Percentiles rank a stretch among this genome's conserved stretches.
Conservation (phyloP, 2,797 vertebrate species). For the Acrossocheilus fasciatus region DNA sequence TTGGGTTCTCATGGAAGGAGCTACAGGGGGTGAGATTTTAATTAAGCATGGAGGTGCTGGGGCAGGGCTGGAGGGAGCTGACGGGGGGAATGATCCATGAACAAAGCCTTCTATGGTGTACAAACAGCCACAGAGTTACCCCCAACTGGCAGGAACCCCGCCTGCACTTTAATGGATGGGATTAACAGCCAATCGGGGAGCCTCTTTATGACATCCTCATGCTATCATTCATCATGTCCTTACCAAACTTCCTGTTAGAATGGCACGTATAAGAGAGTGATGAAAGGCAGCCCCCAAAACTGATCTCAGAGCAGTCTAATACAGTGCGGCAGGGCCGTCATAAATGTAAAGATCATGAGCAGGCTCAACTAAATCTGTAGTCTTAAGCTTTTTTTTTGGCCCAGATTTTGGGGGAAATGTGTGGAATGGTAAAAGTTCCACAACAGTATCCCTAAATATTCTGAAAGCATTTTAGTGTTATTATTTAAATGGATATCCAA, state of each 20-base stretch:
- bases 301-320: background rate
- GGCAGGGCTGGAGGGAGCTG: slow-evolving; percentile 31
- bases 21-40: slow-evolving; percentile 35
- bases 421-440: background rate
- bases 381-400: background rate
- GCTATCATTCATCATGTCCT: slow-evolving; percentile 38
- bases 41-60: slow-evolving; percentile 40
- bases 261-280: background rate
- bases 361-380: background rate
- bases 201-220: slow-evolving; percentile 31
- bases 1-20: slow-evolving; percentile 34
- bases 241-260: slow-evolving; percentile 24
- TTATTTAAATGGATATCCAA: background rate
- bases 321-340: too few relatives aligned
- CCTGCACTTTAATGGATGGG: slow-evolving; percentile 46
- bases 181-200: slow-evolving; percentile 50
- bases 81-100: slow-evolving; percentile 43
- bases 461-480: background rate
- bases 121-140: slow-evolving; percentile 29
- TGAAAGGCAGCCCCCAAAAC: background rate
- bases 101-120: slow-evolving; percentile 31
- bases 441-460: background rate
- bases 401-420: background rate
- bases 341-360: background rate
- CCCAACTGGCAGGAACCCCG: slow-evolving; percentile 27